Evolutionary conservation across 2,113 vertebrate species (phyloP).

Genomic region (Bos indicus): DNA sequence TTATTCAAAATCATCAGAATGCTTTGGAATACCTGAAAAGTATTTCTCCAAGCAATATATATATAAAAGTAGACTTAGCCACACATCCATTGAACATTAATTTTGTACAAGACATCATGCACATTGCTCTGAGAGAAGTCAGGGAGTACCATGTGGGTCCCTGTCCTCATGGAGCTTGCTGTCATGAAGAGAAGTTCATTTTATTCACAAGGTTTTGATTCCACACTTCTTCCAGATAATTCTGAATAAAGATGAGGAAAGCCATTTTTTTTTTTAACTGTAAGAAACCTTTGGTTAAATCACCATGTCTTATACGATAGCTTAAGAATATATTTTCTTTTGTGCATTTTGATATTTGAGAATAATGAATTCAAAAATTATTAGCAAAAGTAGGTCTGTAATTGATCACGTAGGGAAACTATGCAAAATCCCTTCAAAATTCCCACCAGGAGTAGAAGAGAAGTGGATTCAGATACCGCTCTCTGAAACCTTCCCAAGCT

Average conservation of each 20-base stretch:
- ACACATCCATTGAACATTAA: not conserved
- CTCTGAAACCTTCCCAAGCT: conserved; percentile 35
- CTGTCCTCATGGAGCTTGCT: not conserved
- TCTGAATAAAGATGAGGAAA: conserved; percentile 4
- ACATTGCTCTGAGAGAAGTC: not conserved
- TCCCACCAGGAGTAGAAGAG: conserved; percentile 30
- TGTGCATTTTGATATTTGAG: conserved; percentile 46
- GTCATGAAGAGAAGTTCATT: not conserved
- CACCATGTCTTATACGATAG: not conserved
- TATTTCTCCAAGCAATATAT: not conserved
- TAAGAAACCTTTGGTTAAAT: conserved; percentile 25
- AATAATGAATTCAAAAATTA: conserved; percentile 59
- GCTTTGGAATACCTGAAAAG: not conserved
- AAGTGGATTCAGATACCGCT: conserved; percentile 10
- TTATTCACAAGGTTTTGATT: not conserved
- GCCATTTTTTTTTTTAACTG: not conserved
- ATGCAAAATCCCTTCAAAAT: conserved; percentile 52
- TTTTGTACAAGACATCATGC: not conserved
- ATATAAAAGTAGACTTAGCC: not conserved
- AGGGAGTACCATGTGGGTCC: too few species aligned
- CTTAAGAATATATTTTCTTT: conserved; percentile 37
- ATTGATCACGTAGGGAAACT: conserved; percentile 53
- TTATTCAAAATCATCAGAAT: not conserved
- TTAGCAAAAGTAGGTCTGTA: conserved; percentile 36
- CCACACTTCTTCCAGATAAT: not conserved